These are phyloP conservation scores for Mormoops blainvillei DNA, from an alignment of 2,113 vertebrate species.

Conservation along the genomic window DNA sequence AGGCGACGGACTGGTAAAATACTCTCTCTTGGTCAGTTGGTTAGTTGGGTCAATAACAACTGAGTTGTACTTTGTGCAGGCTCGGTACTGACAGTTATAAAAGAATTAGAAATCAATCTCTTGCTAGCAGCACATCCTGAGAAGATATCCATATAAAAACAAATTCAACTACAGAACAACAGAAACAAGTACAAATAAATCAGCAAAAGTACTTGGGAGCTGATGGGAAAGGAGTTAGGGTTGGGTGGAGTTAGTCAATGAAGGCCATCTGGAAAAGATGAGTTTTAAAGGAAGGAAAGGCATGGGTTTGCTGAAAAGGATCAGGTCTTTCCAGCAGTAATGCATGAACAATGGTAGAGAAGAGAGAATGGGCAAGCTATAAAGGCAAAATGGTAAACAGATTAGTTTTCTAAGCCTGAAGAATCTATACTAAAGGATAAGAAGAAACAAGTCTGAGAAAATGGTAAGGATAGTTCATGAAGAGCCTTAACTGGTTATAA, in stretches of 20 bases:
- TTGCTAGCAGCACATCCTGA: neutral
- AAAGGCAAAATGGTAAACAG: neutral
- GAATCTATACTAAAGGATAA: neutral
- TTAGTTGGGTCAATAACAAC: neutral
- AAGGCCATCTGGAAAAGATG: constrained; percentile 32
- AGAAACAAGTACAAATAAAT: neutral
- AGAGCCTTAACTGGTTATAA: constrained; percentile 7
- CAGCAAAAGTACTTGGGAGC: constrained; percentile 1
- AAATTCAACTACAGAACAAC: neutral
- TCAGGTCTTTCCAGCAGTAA: constrained; percentile 6
- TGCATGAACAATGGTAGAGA: neutral
- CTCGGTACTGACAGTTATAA: neutral
- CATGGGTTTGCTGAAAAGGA: neutral
- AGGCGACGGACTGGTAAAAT: neutral
- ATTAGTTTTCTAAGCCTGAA: neutral
- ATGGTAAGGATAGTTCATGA: neutral
- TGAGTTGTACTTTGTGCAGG: neutral
- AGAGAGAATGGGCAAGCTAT: constrained; percentile 2
- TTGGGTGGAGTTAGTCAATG: constrained; percentile 16
- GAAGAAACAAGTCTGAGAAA: neutral
- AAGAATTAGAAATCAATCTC: neutral
- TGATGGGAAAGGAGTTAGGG: neutral
- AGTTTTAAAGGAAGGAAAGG: constrained; percentile 28
- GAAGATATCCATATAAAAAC: neutral
- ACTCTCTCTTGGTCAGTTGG: neutral